phyloP scores from a whole-genome alignment of 2,113 vertebrate genomes.

The Neodon shergylaensis region DNA sequence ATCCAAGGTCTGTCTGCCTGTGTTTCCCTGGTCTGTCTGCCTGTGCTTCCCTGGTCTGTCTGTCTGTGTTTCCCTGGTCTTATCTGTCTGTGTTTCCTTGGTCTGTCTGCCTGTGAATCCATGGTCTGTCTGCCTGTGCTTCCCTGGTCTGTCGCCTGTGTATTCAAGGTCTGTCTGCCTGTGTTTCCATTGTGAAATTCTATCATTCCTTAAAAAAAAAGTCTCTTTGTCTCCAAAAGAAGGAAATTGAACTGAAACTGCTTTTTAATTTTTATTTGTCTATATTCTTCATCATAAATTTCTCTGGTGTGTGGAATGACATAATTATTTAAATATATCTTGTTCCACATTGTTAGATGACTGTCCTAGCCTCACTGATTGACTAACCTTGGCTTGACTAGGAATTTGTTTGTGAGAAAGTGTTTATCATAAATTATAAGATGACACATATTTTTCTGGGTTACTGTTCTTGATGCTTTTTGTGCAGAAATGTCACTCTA shows the following conservation, averaged over 20 bases:
- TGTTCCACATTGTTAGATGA: slow-evolving; percentile 1
- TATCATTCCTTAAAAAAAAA: not conserved
- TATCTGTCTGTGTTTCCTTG: not conserved
- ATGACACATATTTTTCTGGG: not conserved
- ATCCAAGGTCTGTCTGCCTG: too few relatives aligned
- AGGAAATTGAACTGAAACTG: not conserved
- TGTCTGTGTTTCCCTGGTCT: not conserved
- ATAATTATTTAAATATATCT: slow-evolving; percentile 25
- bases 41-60: not conserved
- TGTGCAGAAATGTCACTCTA: slow-evolving; percentile 10
- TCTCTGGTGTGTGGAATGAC: not conserved
- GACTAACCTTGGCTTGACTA: not conserved
- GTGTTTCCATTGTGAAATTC: not conserved
- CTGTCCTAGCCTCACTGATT: slow-evolving; percentile 1
- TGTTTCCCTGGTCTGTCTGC: too few relatives aligned
- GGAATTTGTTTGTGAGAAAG: slow-evolving; percentile 1
- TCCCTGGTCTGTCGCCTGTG: not conserved
- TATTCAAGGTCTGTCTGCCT: not conserved
- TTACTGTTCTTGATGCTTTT: not conserved
- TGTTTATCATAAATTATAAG: slow-evolving; percentile 48
- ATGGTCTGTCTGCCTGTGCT: not conserved
- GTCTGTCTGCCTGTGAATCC: not conserved
- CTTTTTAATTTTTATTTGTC: slow-evolving; percentile 44
- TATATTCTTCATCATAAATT: slow-evolving; percentile 27
- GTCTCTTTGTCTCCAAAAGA: not conserved